These are phyloP conservation scores for Phainopepla nitens DNA, from an alignment of 2,113 vertebrate genomes.

Conservation along the genomic window DNA sequence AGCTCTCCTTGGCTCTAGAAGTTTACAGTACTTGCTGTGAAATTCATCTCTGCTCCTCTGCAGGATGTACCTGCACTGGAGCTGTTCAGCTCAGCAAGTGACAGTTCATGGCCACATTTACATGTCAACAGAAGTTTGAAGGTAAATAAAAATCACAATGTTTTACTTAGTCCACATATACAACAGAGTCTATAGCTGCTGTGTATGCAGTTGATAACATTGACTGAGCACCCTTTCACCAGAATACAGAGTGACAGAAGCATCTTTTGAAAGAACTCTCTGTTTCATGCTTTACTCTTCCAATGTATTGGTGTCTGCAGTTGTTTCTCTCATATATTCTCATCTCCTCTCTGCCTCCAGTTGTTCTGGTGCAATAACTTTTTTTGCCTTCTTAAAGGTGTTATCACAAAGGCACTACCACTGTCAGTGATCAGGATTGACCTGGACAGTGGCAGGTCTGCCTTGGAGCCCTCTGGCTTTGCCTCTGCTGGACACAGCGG, in stretches of 20 bases:
- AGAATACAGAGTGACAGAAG: neutral
- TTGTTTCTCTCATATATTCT: neutral
- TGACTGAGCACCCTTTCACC: neutral
- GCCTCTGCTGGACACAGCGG: neutral
- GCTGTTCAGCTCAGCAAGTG: neutral
- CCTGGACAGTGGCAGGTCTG: neutral
- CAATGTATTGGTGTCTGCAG: neutral
- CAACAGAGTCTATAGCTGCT: neutral
- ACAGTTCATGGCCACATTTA: neutral
- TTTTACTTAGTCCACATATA: neutral
- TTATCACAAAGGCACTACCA: neutral
- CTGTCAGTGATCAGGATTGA: accelerated
- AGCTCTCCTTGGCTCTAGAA: neutral
- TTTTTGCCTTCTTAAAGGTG: neutral
- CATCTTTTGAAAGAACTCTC: neutral
- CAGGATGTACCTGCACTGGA: neutral
- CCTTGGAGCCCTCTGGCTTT: neutral
- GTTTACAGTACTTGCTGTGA: neutral
- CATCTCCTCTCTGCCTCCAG: neutral
- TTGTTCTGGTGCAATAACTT: neutral
- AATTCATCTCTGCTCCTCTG: neutral
- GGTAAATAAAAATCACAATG: neutral
- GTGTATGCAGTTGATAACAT: neutral
- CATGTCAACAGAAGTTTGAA: neutral
- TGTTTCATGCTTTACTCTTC: neutral